Percentiles rank a stretch among this genome's conserved stretches.
Conservation (phyloP, 1,140 invertebrate genomes). For the Charaxes varanes region DNA sequence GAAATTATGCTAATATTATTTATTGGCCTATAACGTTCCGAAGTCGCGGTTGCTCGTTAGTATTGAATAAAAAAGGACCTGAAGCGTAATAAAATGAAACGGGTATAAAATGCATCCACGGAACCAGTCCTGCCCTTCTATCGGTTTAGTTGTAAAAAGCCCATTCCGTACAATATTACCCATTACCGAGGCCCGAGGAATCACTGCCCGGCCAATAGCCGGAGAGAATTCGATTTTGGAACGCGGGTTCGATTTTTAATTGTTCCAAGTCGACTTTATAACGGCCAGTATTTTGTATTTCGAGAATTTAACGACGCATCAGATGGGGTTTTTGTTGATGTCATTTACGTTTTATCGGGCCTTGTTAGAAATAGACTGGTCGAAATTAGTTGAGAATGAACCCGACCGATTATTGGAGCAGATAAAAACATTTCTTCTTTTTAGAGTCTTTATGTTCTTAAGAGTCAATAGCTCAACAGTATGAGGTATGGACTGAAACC, state of each 20-base stretch:
- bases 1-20: too few species aligned
- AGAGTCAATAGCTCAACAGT: too few species aligned
- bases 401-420: too few species aligned
- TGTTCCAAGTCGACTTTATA: slow-evolving; percentile 54
- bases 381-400: too few species aligned
- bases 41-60: too few species aligned
- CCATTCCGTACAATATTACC: slow-evolving; percentile 70
- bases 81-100: slow-evolving; percentile 64
- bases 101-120: slow-evolving; percentile 52
- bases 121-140: slow-evolving; percentile 59
- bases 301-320: slow-evolving; percentile 4
- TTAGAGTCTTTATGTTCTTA: too few species aligned
- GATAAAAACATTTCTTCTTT: too few species aligned
- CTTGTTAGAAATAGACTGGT: too few species aligned
- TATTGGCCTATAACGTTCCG: too few species aligned
- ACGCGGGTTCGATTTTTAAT: slow-evolving; percentile 67
- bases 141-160: slow-evolving; percentile 69
- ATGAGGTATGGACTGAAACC: too few species aligned
- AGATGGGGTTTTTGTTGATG: neutral
- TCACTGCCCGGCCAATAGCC: slow-evolving; percentile 58
- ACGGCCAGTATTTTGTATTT: slow-evolving; percentile 36
- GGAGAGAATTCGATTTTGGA: slow-evolving; percentile 59
- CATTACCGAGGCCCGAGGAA: slow-evolving; percentile 69
- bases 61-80: slow-evolving; percentile 56
- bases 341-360: neutral